These are phyloP conservation scores for Amphipoea oculea DNA, from an alignment of 2,888 invertebrate species.

Conservation along the genomic window DNA sequence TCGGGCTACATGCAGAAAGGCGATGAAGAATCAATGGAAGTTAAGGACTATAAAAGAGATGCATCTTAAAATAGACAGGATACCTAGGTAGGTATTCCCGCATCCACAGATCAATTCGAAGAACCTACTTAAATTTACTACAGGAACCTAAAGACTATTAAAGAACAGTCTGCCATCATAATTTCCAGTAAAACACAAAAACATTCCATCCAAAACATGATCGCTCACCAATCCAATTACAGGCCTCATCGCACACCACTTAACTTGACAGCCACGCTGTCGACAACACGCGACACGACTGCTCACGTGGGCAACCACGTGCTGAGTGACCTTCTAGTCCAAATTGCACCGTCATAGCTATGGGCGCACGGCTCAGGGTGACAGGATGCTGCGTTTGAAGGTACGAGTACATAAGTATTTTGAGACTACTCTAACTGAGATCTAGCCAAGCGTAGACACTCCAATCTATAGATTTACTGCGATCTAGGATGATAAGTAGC, in stretches of 20 bases:
- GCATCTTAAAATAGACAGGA: not conserved
- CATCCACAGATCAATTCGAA: not conserved
- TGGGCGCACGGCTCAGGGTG: not conserved
- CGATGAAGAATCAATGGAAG: not conserved
- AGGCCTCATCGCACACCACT: conserved; percentile 45
- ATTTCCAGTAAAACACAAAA: not conserved
- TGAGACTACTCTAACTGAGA: not conserved
- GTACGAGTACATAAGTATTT: not conserved
- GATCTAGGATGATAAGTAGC: no score
- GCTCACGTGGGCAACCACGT: conserved; percentile 43
- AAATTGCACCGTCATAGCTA: conserved; percentile 37
- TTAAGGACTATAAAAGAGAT: not conserved
- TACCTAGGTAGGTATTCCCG: not conserved
- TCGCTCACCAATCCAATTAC: conserved; percentile 44
- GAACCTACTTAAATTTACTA: not conserved
- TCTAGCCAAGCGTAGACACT: no score
- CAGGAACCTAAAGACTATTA: not conserved
- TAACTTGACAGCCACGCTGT: conserved; percentile 21
- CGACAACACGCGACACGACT: conserved; percentile 22
- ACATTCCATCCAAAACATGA: conserved; percentile 23
- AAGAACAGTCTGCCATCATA: not conserved
- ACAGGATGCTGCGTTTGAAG: conserved; percentile 3
- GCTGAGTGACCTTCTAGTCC: conserved; percentile 43
- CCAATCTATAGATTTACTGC: no score
- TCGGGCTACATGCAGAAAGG: not conserved